phyloP scores from a whole-genome alignment of 37 sponge, comb jelly and placozoan genomes.

The Halisarca cf. caerulea region DNA sequence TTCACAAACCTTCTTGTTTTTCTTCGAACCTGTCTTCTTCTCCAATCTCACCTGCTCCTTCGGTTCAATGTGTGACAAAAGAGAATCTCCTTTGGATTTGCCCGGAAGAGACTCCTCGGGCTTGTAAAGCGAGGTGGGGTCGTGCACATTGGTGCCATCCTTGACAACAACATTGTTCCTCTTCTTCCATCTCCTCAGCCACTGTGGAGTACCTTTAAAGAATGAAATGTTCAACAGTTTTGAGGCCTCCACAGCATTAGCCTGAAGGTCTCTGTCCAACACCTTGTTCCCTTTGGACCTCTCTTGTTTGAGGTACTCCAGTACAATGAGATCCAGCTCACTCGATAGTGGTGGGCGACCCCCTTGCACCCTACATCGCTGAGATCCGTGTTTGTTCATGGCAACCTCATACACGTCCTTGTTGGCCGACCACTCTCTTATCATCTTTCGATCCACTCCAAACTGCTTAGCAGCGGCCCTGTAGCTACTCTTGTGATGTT shows the following conservation, averaged over 20 bases:
- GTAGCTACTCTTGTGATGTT: conserved; percentile 42
- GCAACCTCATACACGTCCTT: conserved; percentile 15
- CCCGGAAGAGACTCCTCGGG: background rate
- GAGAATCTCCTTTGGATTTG: conserved; percentile 5
- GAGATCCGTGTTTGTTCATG: conserved; percentile 24
- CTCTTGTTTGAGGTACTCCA: conserved; percentile 28
- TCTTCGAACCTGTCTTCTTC: background rate
- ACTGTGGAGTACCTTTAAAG: conserved; percentile 67
- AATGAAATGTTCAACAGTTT: conserved; percentile 22
- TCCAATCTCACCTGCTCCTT: conserved; percentile 31
- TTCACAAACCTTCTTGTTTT: background rate
- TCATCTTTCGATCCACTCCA: conserved; percentile 61
- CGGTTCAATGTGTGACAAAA: conserved; percentile 26
- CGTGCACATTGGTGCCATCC: conserved; percentile 12
- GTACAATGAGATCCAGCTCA: conserved; percentile 65
- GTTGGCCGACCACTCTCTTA: conserved; percentile 52
- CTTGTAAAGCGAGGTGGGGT: background rate
- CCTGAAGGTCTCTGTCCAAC: conserved; percentile 39
- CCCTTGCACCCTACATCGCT: conserved; percentile 51
- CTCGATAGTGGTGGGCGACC: conserved; percentile 50
- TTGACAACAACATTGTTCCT: conserved; percentile 29
- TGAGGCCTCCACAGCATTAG: conserved; percentile 45
- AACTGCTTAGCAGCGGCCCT: conserved; percentile 66
- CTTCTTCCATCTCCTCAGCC: conserved; percentile 76
- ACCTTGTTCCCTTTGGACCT: conserved; percentile 31